A percentile compares a stretch with the other conserved stretches of the same genome.
phyloP scores from a whole-genome alignment of 2,797 vertebrate species.

The Austrolebias charrua region DNA sequence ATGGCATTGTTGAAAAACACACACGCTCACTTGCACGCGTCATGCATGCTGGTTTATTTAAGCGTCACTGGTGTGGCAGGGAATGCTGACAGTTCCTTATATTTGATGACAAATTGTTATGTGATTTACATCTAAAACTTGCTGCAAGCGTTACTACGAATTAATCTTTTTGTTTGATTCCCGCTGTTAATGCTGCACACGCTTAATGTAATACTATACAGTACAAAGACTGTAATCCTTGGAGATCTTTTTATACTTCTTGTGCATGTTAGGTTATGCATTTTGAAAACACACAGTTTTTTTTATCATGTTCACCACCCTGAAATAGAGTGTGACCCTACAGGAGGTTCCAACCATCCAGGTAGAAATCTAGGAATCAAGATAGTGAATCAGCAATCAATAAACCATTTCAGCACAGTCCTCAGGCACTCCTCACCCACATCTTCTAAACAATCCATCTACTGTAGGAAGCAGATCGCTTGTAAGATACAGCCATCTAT shows the following conservation, averaged over 20 bases:
- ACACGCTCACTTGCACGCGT: conserved; percentile 14
- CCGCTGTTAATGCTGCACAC: conserved; percentile 5
- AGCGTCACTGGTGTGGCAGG: conserved; percentile 19
- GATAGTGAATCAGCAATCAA: conserved; percentile 74
- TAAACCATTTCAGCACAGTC: conserved; percentile 65
- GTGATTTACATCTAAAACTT: conserved; percentile 24
- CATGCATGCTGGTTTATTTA: conserved; percentile 53
- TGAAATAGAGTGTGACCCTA: conserved; percentile 57
- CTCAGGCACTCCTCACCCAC: conserved; percentile 68
- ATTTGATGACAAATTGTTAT: conserved; percentile 26
- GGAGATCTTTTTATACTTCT: background rate
- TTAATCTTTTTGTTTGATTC: background rate
- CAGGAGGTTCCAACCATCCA: conserved; percentile 51
- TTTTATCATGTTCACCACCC: conserved; percentile 22
- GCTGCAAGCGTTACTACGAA: conserved; percentile 1
- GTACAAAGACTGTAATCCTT: background rate
- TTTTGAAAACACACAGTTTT: conserved; percentile 19
- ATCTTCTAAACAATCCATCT: conserved; percentile 59
- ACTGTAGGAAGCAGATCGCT: conserved; percentile 55
- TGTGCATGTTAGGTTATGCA: background rate
- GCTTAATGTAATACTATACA: conserved; percentile 6
- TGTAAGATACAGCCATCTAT: conserved; percentile 47
- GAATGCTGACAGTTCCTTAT: conserved; percentile 1
- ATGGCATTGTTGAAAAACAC: conserved; percentile 34
- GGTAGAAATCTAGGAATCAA: conserved; percentile 61